phyloP scores from a whole-genome alignment of 1,140 invertebrate species.

The Drosophila bipectinata region DNA sequence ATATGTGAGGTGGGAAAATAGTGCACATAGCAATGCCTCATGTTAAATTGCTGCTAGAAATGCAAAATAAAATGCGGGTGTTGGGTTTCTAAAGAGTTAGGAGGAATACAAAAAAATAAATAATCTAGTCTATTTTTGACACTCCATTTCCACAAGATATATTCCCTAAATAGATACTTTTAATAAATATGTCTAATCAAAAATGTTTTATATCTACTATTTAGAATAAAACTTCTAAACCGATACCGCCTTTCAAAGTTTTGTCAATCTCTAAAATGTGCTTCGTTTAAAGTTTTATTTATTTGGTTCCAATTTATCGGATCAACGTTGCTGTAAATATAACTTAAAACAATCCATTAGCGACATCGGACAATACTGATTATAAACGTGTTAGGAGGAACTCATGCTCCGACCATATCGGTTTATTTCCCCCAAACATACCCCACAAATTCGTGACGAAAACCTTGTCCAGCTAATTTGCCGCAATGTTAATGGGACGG shows the following conservation, averaged over 20 bases:
- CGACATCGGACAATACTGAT: slow-evolving; percentile 7
- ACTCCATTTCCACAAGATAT: not conserved
- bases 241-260: too few species aligned
- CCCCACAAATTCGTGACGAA: slow-evolving; percentile 1
- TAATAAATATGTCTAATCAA: too few species aligned
- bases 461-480: slow-evolving; percentile 35
- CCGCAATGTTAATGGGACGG: slow-evolving; percentile 35
- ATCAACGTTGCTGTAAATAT: slow-evolving; percentile 8
- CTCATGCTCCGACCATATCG: not conserved
- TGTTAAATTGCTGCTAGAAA: slow-evolving; percentile 47
- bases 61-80: slow-evolving; percentile 43
- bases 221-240: too few species aligned
- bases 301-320: not conserved
- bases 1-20: not conserved
- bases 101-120: slow-evolving; percentile 1
- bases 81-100: slow-evolving; percentile 16
- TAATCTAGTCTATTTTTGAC: not conserved
- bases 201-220: too few species aligned
- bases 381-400: slow-evolving; percentile 3
- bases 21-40: slow-evolving; percentile 10
- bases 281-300: not conserved
- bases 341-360: slow-evolving; percentile 27
- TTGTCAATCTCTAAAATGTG: too few species aligned
- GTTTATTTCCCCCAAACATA: not conserved
- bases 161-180: too few species aligned